Base-by-base conservation (phyloP, 2,797 vertebrate genomes). In the Rhinophrynus dorsalis region DNA sequence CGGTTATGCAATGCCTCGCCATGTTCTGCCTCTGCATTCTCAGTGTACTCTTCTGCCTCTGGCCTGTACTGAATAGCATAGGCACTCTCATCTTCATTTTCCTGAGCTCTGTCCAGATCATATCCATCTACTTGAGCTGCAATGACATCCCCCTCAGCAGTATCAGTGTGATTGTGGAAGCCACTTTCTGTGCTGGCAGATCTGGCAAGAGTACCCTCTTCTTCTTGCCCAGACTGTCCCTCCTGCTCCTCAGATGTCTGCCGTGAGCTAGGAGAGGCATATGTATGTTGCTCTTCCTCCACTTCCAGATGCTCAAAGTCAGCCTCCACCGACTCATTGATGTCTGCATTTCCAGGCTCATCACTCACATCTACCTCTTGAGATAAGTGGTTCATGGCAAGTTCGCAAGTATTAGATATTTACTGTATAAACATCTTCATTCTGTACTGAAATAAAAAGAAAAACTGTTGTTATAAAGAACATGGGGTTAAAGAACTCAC, bases 121-220 rank as follows among this genome's bases (percentile, higher is more conserved):
- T 83, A 80, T 63, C 84, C 85, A 1, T 88, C 87, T 79, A 88
- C 88, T 67, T 82, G 77, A 20, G 85, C 82, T 23, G 90, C 83
- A 51, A 91, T 85, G 12, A 90, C 90, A 72, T 97, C 96, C 1
- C 95, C 96, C 78, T 98, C 96, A 0, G 92, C 95, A 4, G 93
- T 91, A 84, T 98, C 96, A 0, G 92, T 96, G 76, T 98, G 96
- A 78, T 94, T 95, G 88, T 98, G 96, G 79, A 98, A 97, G 75
- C 94, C 94, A 0, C 95, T 98, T 84, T 98, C 96, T 0, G 95
- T 97, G 84, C 95, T 98, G 5, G 94, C 95, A 0, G 96, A 98
- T 32, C 95, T 92, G 37, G 92, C 94, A 75, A 98, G 85, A 24
- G 76, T 85, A 2, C 93, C 89, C 58, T 94, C 81, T 76, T 95